These are phyloP conservation scores for Drosophila arizonae DNA, from an alignment of 1,140 invertebrate species.

Conservation along the genomic window DNA sequence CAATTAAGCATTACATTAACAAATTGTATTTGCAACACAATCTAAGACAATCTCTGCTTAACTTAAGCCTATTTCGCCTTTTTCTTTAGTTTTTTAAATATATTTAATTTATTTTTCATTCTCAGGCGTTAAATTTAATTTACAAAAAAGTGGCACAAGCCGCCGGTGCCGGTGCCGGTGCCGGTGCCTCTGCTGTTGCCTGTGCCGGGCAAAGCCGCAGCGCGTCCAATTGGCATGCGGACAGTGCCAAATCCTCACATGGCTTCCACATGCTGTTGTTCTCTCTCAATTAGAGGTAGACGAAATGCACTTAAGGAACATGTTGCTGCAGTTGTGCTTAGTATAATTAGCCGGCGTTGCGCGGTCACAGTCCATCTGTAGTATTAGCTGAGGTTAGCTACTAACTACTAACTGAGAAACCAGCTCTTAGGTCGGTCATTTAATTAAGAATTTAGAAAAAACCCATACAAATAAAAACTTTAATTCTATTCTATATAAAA, in stretches of 20 bases:
- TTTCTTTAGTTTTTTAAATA: not conserved
- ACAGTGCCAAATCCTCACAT: constrained; percentile 5
- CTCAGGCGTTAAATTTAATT: constrained; percentile 18
- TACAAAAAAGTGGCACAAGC: constrained; percentile 8
- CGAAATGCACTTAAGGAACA: constrained; percentile 1
- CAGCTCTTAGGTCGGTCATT: no score
- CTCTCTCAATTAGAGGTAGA: constrained; percentile 1
- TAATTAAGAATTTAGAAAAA: no score
- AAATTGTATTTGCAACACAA: constrained; percentile 15
- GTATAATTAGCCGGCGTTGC: not conserved
- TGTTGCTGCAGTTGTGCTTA: no score
- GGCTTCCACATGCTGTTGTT: not conserved
- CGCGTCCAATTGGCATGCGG: constrained; percentile 5
- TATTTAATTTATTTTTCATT: constrained; percentile 3
- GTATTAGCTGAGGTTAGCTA: no score
- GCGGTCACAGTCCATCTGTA: no score
- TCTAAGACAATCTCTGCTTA: constrained; percentile 17
- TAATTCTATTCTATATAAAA: no score
- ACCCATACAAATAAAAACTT: no score
- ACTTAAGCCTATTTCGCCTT: not conserved
- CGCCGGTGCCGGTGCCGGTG: no score
- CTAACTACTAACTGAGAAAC: no score
- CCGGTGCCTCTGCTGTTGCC: not conserved
- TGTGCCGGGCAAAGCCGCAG: not conserved
- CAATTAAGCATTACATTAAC: constrained; percentile 32